Evolutionary conservation across 92 coral and sea anemone species (phyloP), one percentile per base, ranked within the genome.

Genomic region (Pocillopora grandis): DNA sequence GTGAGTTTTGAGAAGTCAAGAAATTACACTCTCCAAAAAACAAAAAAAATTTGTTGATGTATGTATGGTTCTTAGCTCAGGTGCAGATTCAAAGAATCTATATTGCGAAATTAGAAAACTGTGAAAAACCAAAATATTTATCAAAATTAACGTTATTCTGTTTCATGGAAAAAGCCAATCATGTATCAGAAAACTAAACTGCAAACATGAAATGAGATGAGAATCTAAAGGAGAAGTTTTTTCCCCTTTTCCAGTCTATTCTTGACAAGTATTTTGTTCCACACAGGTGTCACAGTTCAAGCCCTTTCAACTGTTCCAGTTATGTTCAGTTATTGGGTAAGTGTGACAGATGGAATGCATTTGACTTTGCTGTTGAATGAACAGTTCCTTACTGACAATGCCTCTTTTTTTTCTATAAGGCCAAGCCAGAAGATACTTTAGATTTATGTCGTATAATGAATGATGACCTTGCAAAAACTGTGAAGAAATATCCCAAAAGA

Each of bases 241-340:
- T 48, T 23, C 56, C 33, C 33, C 66, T 58, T 18, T 15, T 71
- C 18, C 76, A 66, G 52, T 71, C 56, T 7, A 16, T 33, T 35
- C 15, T 0, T 21, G 27, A 66, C 21, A 21, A n/a, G 20, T 15
- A 74, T 75, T 76, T 37, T 56, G 11, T 52, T 52, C 19, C 62
- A 66, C 56, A 16, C 66, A 96, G 99, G 97, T 58, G 99, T 96
- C 20, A 84, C 94, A 59, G 91, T 96, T 15, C 99, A 96, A 87
- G 99, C 85, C 6, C 72, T 96, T 52, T 96, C 99, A 18, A 96
- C 98, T 16, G 99, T 96, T 79, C 99, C 99, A 58, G 98, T 96
- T 19, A 96, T 96, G 99, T 96, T 96, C 83, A 91, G 98, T 58
- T 96, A 96, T 79, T 96, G 99, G 99, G 99, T 92, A 86, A 87